Evolutionary conservation across 2,113 vertebrate species (phyloP), one percentile per base, ranked within the genome.

Genomic region (Pelecanus crispus): DNA sequence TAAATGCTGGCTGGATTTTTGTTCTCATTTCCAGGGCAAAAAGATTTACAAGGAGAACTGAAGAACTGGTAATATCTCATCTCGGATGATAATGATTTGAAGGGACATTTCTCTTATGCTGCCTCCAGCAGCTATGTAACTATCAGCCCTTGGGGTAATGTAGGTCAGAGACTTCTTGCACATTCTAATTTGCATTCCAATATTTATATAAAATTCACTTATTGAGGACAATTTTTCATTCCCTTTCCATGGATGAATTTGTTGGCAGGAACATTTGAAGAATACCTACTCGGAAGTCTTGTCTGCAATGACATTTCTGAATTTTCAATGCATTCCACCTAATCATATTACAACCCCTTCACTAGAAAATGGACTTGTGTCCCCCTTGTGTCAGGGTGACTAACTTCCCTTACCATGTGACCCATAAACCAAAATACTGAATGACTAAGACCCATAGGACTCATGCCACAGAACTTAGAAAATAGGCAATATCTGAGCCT

Each of bases 271-370:
- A 31, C 24, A 32, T 34, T 31, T 44, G 58, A 80, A 61, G 58
- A 71, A 17, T 38, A 74, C 10, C 55, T 34, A 65, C 61, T 36
- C 42, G 45, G 38, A 80, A 80, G 28, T 10, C 66, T 87, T n/a
- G 12, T 53, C 78, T 47, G 32, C 31, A 42, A 31, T 29, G 47
- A 74, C 28, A 74, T 18, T 62, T 63, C 49, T 36, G 36, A 36
- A 20, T 36, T 78, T 49, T 59, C 18, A 17, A 2, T 26, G 36
- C 32, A 11, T 78, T 81, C 65, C 29, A 40, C 21, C 47, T 52
- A n/a, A 49, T 52, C 28, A 17, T 1, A 0, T 36, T 29, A 29
- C 70, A 63, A 8, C 4, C 9, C 19, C 24, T 13, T 20, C 36
- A 36, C 58, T n/a, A 77, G 47, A 61, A 31, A 66, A 58, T 6